Evolutionary conservation across 2,113 vertebrate species (phyloP), one percentile per base, ranked within the genome.

Genomic region (Cottus gobio): DNA sequence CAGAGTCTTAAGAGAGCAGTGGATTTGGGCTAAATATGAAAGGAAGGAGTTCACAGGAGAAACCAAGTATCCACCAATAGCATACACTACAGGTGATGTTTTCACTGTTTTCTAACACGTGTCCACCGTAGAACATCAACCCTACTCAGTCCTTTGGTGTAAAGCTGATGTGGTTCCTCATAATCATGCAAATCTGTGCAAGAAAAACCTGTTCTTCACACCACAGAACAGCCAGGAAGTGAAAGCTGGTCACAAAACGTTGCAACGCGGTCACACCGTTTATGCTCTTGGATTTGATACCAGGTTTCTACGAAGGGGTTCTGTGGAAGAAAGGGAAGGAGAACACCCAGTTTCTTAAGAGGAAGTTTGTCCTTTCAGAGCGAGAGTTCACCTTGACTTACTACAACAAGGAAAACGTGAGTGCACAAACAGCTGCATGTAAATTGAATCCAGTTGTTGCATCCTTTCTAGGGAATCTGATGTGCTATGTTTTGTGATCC

Each of bases 1-100:
- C 89, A 98, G 97, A 30, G 94, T 97, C 60, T 93, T 98, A 82
- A 96, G 87, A 86, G 96, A 98, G 71, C 96, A 98, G 68, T 98
- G 97, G 97, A 98, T 98, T 89, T 95, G 95, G 91, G 96, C 97
- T 64, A 98, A 98, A 90, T 98, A 98, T 36, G 96, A 98, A 86
- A 94, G 96, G 71, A 90, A 75, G 84, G 97, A 98, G 79, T 98
- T 98, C 93, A 94, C 91, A 65, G 95, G 95, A 64, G 92, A 94
- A 48, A 94, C 71, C 78, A 91, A 93, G 87, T 92, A 90, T 73
- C 90, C 91, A 22, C 94, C 93, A 1, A 36, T 93, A 36, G 70
- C 89, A 31, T 95, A 95, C 74, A 93, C 86, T 56, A 95, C 95
- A 95, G 97, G 97, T 98, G 94, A 94, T 12, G 0, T 65, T 39